Percentiles rank a stretch among this genome's conserved stretches.
phyloP scores from a whole-genome alignment of 2,113 vertebrate species.

The Dasyurus viverrinus region DNA sequence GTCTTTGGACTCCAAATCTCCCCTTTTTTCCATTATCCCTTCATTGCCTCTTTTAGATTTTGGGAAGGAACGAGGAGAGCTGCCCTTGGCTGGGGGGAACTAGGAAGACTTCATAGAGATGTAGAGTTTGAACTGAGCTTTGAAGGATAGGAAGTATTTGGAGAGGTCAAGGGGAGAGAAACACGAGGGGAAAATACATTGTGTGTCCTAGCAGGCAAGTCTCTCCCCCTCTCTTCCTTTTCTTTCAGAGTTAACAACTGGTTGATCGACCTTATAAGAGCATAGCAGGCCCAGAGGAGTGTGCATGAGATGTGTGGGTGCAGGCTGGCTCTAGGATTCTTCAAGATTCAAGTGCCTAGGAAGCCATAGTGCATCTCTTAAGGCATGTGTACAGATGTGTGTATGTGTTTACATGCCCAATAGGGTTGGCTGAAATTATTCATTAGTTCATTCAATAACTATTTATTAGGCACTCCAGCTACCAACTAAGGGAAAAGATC shows the following conservation, averaged over 20 bases:
- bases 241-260: background rate
- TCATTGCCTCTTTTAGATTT: background rate
- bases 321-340: background rate
- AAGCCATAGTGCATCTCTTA: background rate
- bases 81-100: background rate
- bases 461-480: background rate
- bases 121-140: background rate
- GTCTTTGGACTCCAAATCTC: background rate
- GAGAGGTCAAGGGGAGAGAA: background rate
- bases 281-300: background rate
- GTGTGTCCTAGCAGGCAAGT: background rate
- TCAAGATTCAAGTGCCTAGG: background rate
- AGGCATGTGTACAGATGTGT: background rate
- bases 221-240: background rate
- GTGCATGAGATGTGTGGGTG: background rate
- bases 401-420: background rate
- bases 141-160: background rate
- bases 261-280: background rate
- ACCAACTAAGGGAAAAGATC: background rate
- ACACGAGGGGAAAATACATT: background rate
- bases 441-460: background rate
- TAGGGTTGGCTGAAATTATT: background rate
- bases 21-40: background rate
- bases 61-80: background rate
- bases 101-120: background rate